Percentiles rank a stretch among this genome's conserved stretches.
Conservation (phyloP, 2,797 vertebrate species). For the Takifugu ocellatus region DNA sequence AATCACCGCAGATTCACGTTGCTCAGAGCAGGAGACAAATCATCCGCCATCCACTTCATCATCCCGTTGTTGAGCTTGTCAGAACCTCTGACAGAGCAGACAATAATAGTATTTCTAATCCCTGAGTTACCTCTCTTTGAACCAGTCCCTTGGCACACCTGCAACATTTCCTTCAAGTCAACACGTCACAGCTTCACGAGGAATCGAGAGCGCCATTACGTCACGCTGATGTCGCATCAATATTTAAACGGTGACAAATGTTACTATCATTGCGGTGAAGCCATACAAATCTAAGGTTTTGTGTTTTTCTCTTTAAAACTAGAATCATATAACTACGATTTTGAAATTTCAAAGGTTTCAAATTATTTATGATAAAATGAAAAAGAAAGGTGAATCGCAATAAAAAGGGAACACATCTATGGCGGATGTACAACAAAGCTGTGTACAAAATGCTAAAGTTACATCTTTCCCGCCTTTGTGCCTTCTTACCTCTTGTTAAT, state of each 20-base stretch:
- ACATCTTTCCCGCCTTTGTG: too few species aligned
- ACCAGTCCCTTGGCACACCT: slow-evolving; percentile 42
- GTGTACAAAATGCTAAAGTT: too few species aligned
- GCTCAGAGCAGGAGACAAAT: slow-evolving; percentile 69
- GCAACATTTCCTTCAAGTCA: slow-evolving; percentile 49
- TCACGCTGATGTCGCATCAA: slow-evolving; percentile 22
- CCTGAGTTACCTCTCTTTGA: slow-evolving; percentile 59
- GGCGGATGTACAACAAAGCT: too few species aligned
- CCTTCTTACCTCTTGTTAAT: too few species aligned
- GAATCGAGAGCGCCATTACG: slow-evolving; percentile 28
- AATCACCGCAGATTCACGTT: slow-evolving; percentile 72
- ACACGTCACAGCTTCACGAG: slow-evolving; percentile 19
- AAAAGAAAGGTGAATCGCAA: too few species aligned
- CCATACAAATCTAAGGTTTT: slow-evolving; percentile 17
- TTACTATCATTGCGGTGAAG: slow-evolving; percentile 28
- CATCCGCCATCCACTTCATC: slow-evolving; percentile 59
- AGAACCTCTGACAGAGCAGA: slow-evolving; percentile 56
- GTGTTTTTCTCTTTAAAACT: not conserved
- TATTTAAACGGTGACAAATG: slow-evolving; percentile 32
- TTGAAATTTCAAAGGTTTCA: too few species aligned
- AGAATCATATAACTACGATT: too few species aligned
- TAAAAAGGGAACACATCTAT: too few species aligned
- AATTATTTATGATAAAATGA: too few species aligned
- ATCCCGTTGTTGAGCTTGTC: slow-evolving; percentile 60
- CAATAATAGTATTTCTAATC: slow-evolving; percentile 79